Evolutionary conservation across 2,113 vertebrate species (phyloP), one percentile per base, ranked within the genome.

Genomic region (Malurus elegans): DNA sequence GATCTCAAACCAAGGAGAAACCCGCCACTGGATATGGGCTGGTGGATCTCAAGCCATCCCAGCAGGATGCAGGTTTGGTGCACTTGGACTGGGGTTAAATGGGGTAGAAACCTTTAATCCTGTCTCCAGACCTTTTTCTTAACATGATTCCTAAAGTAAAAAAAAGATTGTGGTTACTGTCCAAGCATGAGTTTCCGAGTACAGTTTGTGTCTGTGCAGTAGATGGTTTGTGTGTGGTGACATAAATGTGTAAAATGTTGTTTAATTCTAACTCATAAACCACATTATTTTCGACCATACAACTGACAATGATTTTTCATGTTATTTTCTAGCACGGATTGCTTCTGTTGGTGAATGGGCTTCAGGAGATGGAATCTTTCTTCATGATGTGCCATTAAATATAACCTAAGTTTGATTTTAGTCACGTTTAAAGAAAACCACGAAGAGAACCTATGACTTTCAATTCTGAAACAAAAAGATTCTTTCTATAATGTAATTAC

Each of bases 181-280:
- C 24, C 20, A 51, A 1, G 9, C 24, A 29, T 2, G 4, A 18
- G 13, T 60, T 92, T 83, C 42, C 0, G 0, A 47, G 29, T 19
- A 56, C 8, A 45, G 14, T 9, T 61, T 83, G 8, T 53, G 73
- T 18, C 42, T 24, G 4, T 19, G 53, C 44, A 82, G 20, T 4
- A 50, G 51, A 44, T 11, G 17, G 15, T 29, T 31, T 66, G 10
- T 5, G 6, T 65, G 50, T 50, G 28, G 19, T 71, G 38, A 24
- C 48, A 70, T 6, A 53, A 66, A 51, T 29, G 18, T 54, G 31
- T 18, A 61, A 6, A 74, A 11, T 53, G 29, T 28, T 0, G 48
- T 32, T 80, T 73, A 80, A 73, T 66, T 66, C 4, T 2, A 56
- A 64, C 21, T 60, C 18, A 26, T 17, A 17, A 34, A 67, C 24